These are phyloP conservation scores for Caiman crocodilus DNA, from an alignment of 2,797 vertebrate species.

Conservation along the genomic window DNA sequence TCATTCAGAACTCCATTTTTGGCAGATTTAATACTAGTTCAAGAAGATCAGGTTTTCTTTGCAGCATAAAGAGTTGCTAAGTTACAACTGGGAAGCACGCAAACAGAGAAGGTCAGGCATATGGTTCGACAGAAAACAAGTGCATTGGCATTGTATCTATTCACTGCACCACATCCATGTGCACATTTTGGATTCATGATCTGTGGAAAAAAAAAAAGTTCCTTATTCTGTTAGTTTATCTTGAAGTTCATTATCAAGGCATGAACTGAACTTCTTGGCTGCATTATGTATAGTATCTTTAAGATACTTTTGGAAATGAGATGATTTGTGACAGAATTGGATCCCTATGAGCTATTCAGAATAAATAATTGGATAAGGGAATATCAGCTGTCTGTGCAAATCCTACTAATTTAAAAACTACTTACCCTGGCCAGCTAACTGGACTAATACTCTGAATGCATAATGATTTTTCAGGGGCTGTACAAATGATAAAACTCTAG, in stretches of 20 bases:
- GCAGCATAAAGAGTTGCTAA: not conserved
- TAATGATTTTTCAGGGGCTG: slow-evolving; percentile 41
- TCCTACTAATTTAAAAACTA: slow-evolving; percentile 57
- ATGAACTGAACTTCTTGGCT: slow-evolving; percentile 44
- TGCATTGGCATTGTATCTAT: not conserved
- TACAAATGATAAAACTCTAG: slow-evolving; percentile 35
- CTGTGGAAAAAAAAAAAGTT: not conserved
- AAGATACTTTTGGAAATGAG: slow-evolving; percentile 55
- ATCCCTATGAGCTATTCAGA: slow-evolving; percentile 59
- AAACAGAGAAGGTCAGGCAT: not conserved
- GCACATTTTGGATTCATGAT: not conserved
- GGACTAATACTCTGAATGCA: slow-evolving; percentile 52
- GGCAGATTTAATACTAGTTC: not conserved
- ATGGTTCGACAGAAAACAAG: not conserved
- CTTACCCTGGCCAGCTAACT: slow-evolving; percentile 44
- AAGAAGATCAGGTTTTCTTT: fast-evolving
- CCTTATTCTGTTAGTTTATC: slow-evolving; percentile 19
- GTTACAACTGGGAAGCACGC: not conserved
- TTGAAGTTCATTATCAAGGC: slow-evolving; percentile 44
- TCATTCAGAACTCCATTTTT: not conserved
- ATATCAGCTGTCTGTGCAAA: slow-evolving; percentile 44
- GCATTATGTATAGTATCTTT: slow-evolving; percentile 39
- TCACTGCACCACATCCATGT: not conserved
- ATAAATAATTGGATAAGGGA: slow-evolving; percentile 68
- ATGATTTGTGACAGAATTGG: slow-evolving; percentile 37